Percentiles rank a stretch among this genome's conserved stretches.
These are phyloP conservation scores for Rotaria macrura DNA, from an alignment of 2,888 invertebrate species.

Conservation along the genomic window DNA sequence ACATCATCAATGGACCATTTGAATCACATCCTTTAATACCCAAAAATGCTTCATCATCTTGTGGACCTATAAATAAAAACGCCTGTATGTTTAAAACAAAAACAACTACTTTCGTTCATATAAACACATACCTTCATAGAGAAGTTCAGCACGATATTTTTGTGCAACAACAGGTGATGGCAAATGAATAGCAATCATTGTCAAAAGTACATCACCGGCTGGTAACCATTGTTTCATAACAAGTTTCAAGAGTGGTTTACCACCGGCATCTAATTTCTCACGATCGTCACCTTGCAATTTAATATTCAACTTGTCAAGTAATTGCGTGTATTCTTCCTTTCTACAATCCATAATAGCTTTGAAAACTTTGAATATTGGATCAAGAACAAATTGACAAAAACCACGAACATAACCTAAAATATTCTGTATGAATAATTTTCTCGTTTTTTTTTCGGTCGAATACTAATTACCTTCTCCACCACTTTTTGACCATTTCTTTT, in stretches of 20 bases:
- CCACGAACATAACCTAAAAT: constrained; percentile 59
- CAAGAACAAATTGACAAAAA: constrained; percentile 95
- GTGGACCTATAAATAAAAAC: constrained; percentile 57
- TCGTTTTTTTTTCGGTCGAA: too few species aligned
- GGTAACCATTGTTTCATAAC: constrained; percentile 99
- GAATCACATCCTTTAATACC: constrained; percentile 81
- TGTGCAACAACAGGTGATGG: constrained; percentile 97
- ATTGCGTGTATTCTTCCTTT: constrained; percentile 69
- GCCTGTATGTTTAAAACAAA: too few species aligned
- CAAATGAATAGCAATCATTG: constrained; percentile 99
- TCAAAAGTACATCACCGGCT: constrained; percentile 95
- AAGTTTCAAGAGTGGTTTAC: constrained; percentile 85
- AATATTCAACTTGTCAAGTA: constrained; percentile 81
- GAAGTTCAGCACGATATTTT: constrained; percentile 67
- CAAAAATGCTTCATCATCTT: constrained; percentile 83
- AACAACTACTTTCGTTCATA: too few species aligned
- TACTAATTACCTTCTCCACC: constrained; percentile 41
- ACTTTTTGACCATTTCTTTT: constrained; percentile 87
- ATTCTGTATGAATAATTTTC: too few species aligned
- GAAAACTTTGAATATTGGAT: constrained; percentile 94
- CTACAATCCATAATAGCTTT: constrained; percentile 81
- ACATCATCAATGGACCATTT: constrained; percentile 98
- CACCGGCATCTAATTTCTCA: constrained; percentile 65
- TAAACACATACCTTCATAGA: constrained; percentile 26
- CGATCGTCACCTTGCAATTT: constrained; percentile 83